These are phyloP conservation scores for Drosophila phalerata DNA, from an alignment of 2,888 invertebrate species.

Conservation along the genomic window DNA sequence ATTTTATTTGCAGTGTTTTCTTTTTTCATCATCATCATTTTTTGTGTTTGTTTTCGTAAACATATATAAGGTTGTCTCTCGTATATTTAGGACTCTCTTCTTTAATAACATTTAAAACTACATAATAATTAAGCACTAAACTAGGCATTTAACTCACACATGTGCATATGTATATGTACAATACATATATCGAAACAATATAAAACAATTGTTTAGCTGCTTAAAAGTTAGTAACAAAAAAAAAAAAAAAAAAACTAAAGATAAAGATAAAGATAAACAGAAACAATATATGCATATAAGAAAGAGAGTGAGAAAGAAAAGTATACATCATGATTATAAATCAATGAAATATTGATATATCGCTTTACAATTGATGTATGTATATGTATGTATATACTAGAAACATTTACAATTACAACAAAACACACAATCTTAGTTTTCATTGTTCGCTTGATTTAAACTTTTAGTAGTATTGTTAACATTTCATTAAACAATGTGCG, in stretches of 20 bases:
- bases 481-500: conserved; percentile 66
- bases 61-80: conserved; percentile 56
- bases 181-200: conserved; percentile 53
- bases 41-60: conserved; percentile 29
- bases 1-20: conserved; percentile 43
- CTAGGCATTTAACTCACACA: conserved; percentile 55
- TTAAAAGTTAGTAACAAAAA: conserved; percentile 69
- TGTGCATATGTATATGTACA: conserved; percentile 8
- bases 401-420: conserved; percentile 62
- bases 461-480: conserved; percentile 26
- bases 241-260: conserved; percentile 40
- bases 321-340: conserved; percentile 17
- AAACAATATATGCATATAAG: conserved; percentile 30
- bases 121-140: conserved; percentile 78
- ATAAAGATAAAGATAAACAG: neutral
- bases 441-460: conserved; percentile 4
- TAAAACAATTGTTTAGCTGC: conserved; percentile 65
- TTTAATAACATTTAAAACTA: conserved; percentile 74
- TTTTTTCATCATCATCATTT: conserved; percentile 8
- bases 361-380: conserved; percentile 45
- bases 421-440: conserved; percentile 30
- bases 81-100: conserved; percentile 40
- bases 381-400: conserved; percentile 33
- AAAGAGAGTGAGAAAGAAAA: conserved; percentile 14
- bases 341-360: conserved; percentile 48